Percentiles rank a stretch among this genome's conserved stretches.
phyloP scores from a whole-genome alignment of 2,797 vertebrate species.

The Scleropages formosus region DNA sequence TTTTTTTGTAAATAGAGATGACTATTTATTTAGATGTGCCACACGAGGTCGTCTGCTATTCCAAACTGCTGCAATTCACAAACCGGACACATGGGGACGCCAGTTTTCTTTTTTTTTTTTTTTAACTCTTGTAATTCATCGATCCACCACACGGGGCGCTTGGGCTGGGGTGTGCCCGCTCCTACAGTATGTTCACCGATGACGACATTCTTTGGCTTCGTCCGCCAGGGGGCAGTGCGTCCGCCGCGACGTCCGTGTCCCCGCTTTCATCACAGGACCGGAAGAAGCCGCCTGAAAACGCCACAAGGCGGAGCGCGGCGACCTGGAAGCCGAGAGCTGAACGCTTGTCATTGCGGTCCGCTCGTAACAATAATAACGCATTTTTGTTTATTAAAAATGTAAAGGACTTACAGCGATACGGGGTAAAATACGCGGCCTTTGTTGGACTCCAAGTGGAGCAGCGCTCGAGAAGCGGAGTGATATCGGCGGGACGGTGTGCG shows the following conservation, averaged over 20 bases:
- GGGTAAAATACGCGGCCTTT: background rate
- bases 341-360: slow-evolving; percentile 14
- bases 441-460: no score
- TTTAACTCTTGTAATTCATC: background rate
- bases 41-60: no score
- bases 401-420: background rate
- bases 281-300: slow-evolving; percentile 45
- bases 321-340: slow-evolving; percentile 52
- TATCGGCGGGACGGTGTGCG: background rate
- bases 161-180: slow-evolving; percentile 48
- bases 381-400: slow-evolving; percentile 27
- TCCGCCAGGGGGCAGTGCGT: slow-evolving; percentile 40
- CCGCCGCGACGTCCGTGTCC: background rate
- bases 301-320: slow-evolving; percentile 58
- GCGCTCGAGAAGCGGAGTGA: background rate
- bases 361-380: background rate
- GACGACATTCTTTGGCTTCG: background rate
- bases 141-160: slow-evolving; percentile 44
- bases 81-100: no score
- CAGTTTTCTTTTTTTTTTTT: no score
- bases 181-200: background rate
- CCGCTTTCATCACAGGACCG: slow-evolving; percentile 36
- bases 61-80: no score
- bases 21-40: no score
- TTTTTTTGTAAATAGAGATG: no score